phyloP scores from a whole-genome alignment of 1,140 invertebrate species.

The Saccostrea echinata region DNA sequence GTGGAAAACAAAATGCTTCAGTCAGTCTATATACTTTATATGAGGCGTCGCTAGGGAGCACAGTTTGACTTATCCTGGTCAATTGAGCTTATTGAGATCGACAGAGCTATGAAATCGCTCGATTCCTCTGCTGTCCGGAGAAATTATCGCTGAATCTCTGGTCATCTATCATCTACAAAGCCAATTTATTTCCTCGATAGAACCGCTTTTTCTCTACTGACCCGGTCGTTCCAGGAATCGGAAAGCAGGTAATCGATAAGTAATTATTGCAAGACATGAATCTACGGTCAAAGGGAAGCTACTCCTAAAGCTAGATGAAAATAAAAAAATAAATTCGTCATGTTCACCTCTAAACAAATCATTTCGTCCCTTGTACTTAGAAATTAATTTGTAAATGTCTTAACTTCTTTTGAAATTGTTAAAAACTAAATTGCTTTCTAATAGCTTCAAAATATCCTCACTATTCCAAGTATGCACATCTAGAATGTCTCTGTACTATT shows the following conservation, averaged over 20 bases:
- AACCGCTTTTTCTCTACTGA: background rate
- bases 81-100: background rate
- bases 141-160: conserved; percentile 35
- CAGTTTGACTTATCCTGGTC: background rate
- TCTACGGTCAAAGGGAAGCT: background rate
- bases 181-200: conserved; percentile 26
- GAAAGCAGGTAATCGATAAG: background rate
- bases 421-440: background rate
- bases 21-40: background rate
- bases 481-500: background rate
- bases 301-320: background rate
- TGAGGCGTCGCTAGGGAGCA: background rate
- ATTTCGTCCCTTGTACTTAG: no score
- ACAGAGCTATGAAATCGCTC: background rate
- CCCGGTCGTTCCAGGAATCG: conserved; percentile 10
- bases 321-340: no score
- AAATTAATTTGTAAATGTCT: background rate
- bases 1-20: no score
- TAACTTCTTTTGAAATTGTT: background rate
- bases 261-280: background rate
- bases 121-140: background rate
- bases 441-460: conserved; percentile 3
- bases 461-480: background rate
- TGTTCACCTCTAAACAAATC: no score
- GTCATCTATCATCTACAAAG: conserved; percentile 22